Percentiles rank a stretch among this genome's conserved stretches.
phyloP scores from a whole-genome alignment of 1,140 invertebrate genomes.

The Diprion similis region DNA sequence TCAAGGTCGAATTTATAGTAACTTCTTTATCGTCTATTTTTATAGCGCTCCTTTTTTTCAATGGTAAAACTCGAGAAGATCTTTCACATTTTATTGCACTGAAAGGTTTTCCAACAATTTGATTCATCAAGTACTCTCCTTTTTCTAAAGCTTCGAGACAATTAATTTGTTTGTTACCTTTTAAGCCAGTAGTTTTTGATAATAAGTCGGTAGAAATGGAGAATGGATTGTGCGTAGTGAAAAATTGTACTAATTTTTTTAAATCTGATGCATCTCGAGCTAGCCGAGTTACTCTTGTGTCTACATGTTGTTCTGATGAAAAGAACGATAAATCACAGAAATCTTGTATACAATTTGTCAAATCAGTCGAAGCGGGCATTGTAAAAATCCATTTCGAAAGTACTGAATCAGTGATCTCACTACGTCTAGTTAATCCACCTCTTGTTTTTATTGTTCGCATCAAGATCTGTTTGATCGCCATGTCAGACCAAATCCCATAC shows the following conservation, averaged over 20 bases:
- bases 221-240: slow-evolving; percentile 37
- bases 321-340: slow-evolving; percentile 42
- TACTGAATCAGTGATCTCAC: slow-evolving; percentile 36
- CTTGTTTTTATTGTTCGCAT: slow-evolving; percentile 45
- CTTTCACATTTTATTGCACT: slow-evolving; percentile 33
- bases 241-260: slow-evolving; percentile 35
- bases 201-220: slow-evolving; percentile 30
- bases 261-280: slow-evolving; percentile 36
- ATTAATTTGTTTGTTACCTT: slow-evolving; percentile 29
- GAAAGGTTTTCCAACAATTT: slow-evolving; percentile 12
- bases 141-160: slow-evolving; percentile 26
- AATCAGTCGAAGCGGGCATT: slow-evolving; percentile 29
- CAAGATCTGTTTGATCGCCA: slow-evolving; percentile 43
- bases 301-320: slow-evolving; percentile 48
- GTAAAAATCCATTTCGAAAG: slow-evolving; percentile 31
- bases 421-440: slow-evolving; percentile 38
- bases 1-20: slow-evolving; percentile 43
- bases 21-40: slow-evolving; percentile 46
- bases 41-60: slow-evolving; percentile 25
- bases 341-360: slow-evolving; percentile 39
- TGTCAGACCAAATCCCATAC: slow-evolving; percentile 53
- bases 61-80: slow-evolving; percentile 25
- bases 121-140: background rate
- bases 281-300: slow-evolving; percentile 42
- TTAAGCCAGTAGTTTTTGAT: slow-evolving; percentile 38